Base-by-base conservation (phyloP, 2,888 invertebrate genomes). In the Chloromyia formosa region DNA sequence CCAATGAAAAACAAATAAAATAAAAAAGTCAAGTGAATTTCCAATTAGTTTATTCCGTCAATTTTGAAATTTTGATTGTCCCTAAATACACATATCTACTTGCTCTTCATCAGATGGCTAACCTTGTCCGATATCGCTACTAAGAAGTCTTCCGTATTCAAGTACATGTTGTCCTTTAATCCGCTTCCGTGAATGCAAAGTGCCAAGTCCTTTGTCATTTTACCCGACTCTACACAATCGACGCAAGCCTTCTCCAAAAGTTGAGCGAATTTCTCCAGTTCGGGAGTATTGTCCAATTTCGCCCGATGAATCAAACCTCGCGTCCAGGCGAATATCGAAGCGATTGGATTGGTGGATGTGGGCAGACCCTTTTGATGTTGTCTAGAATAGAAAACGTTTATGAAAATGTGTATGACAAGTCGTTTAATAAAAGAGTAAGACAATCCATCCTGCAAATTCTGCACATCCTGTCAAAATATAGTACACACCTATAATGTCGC, bases 271-370 rank as follows among this genome's bases (percentile, higher is more conserved):
- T 87, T 88, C n/a, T 86, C 88, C 73, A 95, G 86, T 3, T 93
- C 93, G 0, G 90, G 89, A 42, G 93, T 95, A 78, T 87, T 86
- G 82, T 96, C 96, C 54, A 96, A 86, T 82, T 92, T 92, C 66
- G 94, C 95, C 78, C 96, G 88, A 82, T 96, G 96, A 71, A 90
- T 88, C 62, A 96, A 87, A 1, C 95, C 95, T 71, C 94, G 86
- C 0, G 95, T 95, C 95, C 95, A 96, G 10, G 95, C 96, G 86
- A 93, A 96, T 81, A 96, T 95, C 56, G 94, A 95, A 14, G 96
- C 96, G 75, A 96, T 91, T 10, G 96, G 95, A 86, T 96, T 96
- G 74, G 96, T 96, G 77, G 94, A 94, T 1, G 96, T 96, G 71
- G 91, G 89, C 81, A 92, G 89, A 74, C 95, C 95, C 87, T 94